Base-by-base conservation (phyloP, 2,888 invertebrate genomes). In the Meiosimyza platycephala region DNA sequence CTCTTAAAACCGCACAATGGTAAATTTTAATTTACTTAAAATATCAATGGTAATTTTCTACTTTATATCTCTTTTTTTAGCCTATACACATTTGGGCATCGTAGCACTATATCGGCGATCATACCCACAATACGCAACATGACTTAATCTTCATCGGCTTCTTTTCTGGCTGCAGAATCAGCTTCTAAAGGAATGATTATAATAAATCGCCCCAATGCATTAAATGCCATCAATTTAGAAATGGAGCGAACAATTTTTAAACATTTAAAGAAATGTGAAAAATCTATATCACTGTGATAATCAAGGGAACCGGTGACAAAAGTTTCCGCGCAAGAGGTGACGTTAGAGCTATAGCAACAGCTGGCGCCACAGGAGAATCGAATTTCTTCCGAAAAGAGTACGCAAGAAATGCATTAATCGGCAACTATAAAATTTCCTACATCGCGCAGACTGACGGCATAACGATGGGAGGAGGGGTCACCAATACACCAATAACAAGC, bases 281-380 rank as follows among this genome's bases (percentile, higher is more conserved):
- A 88, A 16, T 90, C 88, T 6, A 92, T 92, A 79, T 86, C 88
- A 4, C 81, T 92, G 91, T 95, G 7, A 91, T 96, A 13, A 89
- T 96, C 9, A 94, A 94, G 88, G 95, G 95, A 0, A 88, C 90
- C 0, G 96, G 96, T 13, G 97, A 93, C 0, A 98, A 98, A 86
- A 95, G 99, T 1, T 99, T 99, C 86, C 99, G 99, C 89, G 98
- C 99, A 15, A 99, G 99, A 0, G 99, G 99, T 1, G 99, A 99
- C 88, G 94, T 99, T 0, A 92, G 94, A 84, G 90, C 91, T 16
- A 87, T 93, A 6, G 93, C 92, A 1, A 91, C 92, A 75, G 91
- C 92, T 51, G 93, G 91, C 50, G 89, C 91, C 47, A 81, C 88
- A 0, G 86, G 86, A 2, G 78, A 89, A 9, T 91, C 92, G 0